Conservation (phyloP, 2,113 vertebrate species). For the Pelecanoides urinatrix region DNA sequence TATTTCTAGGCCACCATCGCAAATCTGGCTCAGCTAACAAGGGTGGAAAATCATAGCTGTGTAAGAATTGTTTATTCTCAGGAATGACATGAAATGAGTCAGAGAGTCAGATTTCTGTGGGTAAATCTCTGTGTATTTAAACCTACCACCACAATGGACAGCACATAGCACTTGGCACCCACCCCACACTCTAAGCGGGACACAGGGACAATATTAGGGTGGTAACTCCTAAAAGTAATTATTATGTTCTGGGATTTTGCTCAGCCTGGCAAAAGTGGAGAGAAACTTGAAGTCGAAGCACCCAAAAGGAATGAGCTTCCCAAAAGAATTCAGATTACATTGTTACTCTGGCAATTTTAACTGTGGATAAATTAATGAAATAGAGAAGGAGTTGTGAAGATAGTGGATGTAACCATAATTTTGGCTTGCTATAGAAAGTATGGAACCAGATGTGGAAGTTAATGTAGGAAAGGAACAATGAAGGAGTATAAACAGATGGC, state of each 20-base stretch:
- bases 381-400: background rate
- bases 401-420: conserved; percentile 2
- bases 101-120: background rate
- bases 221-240: background rate
- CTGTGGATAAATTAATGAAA: background rate
- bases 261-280: background rate
- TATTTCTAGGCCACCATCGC: background rate
- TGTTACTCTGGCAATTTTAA: background rate
- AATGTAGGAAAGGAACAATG: conserved; percentile 13
- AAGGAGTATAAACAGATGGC: conserved; percentile 51
- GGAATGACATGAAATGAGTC: background rate
- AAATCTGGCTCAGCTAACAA: background rate
- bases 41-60: background rate
- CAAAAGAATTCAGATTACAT: background rate
- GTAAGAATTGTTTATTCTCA: background rate
- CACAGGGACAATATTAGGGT: background rate
- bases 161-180: background rate
- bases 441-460: conserved; percentile 50
- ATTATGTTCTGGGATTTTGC: background rate
- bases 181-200: background rate
- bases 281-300: background rate
- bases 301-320: background rate
- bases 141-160: background rate
- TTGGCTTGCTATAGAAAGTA: background rate
- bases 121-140: background rate